Conservation (phyloP, 2,113 vertebrate genomes). For the Columbina picui region DNA sequence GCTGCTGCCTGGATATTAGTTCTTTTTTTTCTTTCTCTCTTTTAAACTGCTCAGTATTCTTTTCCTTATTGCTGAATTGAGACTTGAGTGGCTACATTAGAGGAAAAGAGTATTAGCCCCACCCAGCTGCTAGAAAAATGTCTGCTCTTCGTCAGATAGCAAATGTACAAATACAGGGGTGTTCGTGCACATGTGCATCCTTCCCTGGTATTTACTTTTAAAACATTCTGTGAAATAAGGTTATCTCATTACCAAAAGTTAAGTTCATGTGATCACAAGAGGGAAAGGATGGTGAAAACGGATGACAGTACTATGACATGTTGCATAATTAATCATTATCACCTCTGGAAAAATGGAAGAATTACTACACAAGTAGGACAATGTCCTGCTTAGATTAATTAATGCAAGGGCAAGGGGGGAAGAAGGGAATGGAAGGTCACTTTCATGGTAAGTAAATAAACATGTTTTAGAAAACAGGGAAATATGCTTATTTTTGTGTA, state of each 20-base stretch:
- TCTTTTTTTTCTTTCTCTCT: background rate
- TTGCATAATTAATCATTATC: background rate
- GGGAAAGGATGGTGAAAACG: background rate
- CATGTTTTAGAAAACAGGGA: background rate
- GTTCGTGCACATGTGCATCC: background rate
- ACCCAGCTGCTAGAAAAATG: background rate
- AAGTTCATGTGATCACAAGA: background rate
- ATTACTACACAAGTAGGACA: too few relatives aligned
- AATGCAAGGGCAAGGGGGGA: background rate
- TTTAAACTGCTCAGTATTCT: background rate
- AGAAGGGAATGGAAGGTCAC: background rate
- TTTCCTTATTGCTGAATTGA: constrained; percentile 3
- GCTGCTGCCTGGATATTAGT: constrained; percentile 62
- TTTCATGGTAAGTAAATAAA: background rate
- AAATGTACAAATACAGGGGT: background rate
- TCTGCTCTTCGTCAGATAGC: background rate
- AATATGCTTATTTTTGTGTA: background rate
- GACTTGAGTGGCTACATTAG: constrained; percentile 28
- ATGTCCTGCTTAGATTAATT: background rate
- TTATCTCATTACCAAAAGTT: background rate
- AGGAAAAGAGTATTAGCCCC: background rate
- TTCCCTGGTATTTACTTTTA: background rate
- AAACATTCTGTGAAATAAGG: background rate
- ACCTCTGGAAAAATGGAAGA: background rate
- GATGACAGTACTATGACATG: background rate